Conservation (phyloP, 2,113 vertebrate species). For the Takifugu bimaculatus region DNA sequence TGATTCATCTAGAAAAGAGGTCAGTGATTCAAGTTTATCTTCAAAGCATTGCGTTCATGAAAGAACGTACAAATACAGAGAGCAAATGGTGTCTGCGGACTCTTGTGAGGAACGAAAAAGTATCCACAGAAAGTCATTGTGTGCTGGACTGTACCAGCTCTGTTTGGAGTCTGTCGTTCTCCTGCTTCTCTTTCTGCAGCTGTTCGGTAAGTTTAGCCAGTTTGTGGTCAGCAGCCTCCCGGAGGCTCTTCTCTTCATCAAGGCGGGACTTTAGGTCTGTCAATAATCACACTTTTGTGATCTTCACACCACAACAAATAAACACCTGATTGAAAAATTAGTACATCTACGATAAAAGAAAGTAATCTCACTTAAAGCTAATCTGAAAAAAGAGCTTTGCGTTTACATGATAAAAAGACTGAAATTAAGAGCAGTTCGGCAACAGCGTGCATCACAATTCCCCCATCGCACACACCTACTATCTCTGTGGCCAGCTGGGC, state of each 20-base stretch:
- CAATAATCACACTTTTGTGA: constrained; percentile 7
- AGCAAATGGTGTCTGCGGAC: constrained; percentile 2
- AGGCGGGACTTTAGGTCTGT: constrained; percentile 92
- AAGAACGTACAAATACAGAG: background rate
- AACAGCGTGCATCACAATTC: constrained; percentile 19
- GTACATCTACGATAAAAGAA: background rate
- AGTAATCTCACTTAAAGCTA: background rate
- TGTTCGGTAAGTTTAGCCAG: constrained; percentile 78
- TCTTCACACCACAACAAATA: background rate
- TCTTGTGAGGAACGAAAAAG: background rate
- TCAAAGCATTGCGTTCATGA: constrained; percentile 1
- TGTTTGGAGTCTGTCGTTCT: constrained; percentile 83
- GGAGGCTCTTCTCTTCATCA: constrained; percentile 90
- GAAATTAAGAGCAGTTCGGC: background rate
- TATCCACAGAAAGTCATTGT: background rate
- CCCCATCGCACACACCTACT: constrained; percentile 79
- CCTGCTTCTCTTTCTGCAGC: constrained; percentile 78
- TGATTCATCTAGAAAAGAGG: constrained; percentile 5
- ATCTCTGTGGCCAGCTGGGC: constrained; percentile 95
- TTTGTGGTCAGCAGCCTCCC: constrained; percentile 84
- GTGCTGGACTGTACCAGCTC: constrained; percentile 89
- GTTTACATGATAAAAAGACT: background rate
- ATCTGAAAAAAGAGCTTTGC: background rate
- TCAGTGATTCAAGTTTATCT: constrained; percentile 7
- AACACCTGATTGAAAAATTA: background rate